A percentile compares a stretch with the other conserved stretches of the same genome.
Evolutionary conservation across 2,888 invertebrate genomes (phyloP).

Genomic region (Drosophila mulleri): DNA sequence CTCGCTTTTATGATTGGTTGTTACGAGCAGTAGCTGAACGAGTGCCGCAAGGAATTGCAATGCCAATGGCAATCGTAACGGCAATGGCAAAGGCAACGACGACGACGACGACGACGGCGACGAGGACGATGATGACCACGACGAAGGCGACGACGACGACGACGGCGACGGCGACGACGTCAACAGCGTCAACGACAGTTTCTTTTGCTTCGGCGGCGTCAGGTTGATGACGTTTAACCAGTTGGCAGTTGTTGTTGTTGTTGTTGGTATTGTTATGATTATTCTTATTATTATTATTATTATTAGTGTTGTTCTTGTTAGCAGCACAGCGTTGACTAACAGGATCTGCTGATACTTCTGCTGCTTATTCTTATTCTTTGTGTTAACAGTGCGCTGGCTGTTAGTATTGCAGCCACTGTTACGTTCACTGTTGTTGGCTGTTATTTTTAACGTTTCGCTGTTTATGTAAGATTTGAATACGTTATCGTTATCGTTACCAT

Average conservation of each 20-base stretch:
- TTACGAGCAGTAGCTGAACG: constrained; percentile 60
- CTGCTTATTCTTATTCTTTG: background rate
- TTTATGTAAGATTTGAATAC: constrained; percentile 5
- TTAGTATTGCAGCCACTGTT: constrained; percentile 11
- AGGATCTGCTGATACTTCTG: constrained; percentile 22
- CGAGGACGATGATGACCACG: constrained; percentile 22
- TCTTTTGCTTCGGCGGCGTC: constrained; percentile 66
- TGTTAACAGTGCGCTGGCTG: constrained; percentile 20
- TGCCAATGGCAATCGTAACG: constrained; percentile 41
- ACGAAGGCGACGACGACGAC: constrained; percentile 27
- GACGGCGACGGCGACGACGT: constrained; percentile 26
- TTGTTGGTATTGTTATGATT: background rate
- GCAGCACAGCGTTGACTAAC: constrained; percentile 24
- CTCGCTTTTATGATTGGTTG: constrained; percentile 62
- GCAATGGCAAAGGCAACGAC: constrained; percentile 30
- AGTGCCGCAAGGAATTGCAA: constrained; percentile 60
- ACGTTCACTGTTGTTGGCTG: constrained; percentile 3
- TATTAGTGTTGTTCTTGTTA: background rate
- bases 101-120: constrained; percentile 34
- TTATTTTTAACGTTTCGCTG: constrained; percentile 25
- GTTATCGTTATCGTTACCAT: constrained; percentile 10
- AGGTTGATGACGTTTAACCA: constrained; percentile 59
- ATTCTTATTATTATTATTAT: background rate
- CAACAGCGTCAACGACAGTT: constrained; percentile 46
- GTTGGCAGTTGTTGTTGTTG: constrained; percentile 30